These are phyloP conservation scores for Drosophila asahinai DNA, from an alignment of 1,140 invertebrate species.

Conservation along the genomic window DNA sequence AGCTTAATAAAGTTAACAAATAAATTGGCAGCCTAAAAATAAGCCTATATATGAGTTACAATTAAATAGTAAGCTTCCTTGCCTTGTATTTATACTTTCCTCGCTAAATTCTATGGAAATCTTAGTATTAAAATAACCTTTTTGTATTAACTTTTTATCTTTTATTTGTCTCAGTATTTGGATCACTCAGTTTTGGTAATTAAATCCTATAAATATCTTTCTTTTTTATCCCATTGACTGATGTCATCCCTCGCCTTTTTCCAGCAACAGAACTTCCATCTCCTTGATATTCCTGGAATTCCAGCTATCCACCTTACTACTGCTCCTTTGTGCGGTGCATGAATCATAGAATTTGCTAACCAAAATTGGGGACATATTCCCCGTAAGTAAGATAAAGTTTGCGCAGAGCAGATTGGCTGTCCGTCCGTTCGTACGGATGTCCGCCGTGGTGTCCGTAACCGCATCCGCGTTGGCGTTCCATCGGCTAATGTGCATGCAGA, in stretches of 20 bases:
- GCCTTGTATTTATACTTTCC: too few relatives aligned
- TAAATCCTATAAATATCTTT: neutral
- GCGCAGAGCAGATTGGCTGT: conserved; percentile 6
- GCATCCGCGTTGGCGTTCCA: conserved; percentile 27
- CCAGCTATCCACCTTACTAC: conserved; percentile 16
- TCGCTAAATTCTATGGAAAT: too few relatives aligned
- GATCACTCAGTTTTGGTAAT: neutral
- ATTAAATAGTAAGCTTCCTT: too few relatives aligned
- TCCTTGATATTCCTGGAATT: conserved; percentile 4
- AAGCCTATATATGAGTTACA: too few relatives aligned
- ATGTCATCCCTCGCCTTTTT: neutral
- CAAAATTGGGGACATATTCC: conserved; percentile 58
- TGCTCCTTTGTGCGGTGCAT: conserved; percentile 36
- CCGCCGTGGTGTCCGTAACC: conserved; percentile 20
- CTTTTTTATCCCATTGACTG: neutral
- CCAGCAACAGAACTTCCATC: neutral
- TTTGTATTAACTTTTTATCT: neutral
- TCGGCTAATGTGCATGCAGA: conserved; percentile 70
- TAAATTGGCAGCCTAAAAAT: neutral
- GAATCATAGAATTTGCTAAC: conserved; percentile 72
- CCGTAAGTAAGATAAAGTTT: conserved; percentile 12
- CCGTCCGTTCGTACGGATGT: conserved; percentile 26
- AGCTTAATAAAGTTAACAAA: neutral
- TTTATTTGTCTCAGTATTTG: neutral
- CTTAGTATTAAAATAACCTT: too few relatives aligned